A percentile compares a stretch with the other conserved stretches of the same genome.
phyloP scores from a whole-genome alignment of 1,140 invertebrate genomes.

The Drosophila repletoides region DNA sequence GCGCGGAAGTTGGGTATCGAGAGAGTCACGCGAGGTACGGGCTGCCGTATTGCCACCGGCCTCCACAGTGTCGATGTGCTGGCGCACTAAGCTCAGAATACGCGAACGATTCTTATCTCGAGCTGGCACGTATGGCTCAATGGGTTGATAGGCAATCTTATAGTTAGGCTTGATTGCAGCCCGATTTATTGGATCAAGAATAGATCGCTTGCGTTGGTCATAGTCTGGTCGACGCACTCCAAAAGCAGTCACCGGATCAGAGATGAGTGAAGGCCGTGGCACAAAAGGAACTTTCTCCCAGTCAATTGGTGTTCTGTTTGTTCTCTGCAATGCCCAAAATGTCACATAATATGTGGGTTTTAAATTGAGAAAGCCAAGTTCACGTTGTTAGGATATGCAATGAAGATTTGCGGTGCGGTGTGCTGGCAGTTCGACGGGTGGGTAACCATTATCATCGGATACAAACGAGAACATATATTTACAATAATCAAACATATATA shows the following conservation, averaged over 20 bases:
- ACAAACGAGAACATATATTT: conserved; percentile 17
- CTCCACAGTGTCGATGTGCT: conserved; percentile 84
- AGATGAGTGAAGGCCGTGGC: conserved; percentile 90
- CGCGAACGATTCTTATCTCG: conserved; percentile 85
- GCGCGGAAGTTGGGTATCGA: conserved; percentile 85
- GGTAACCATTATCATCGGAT: conserved; percentile 27
- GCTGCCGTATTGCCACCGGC: conserved; percentile 83
- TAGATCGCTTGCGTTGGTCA: conserved; percentile 65
- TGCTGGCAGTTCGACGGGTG: conserved; percentile 15
- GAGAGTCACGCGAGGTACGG: conserved; percentile 84
- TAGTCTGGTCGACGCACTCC: conserved; percentile 84
- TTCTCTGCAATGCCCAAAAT: conserved; percentile 86
- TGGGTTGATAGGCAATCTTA: conserved; percentile 84
- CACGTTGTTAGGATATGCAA: conserved; percentile 38
- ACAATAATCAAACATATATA: too few relatives aligned
- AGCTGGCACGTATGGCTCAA: conserved; percentile 86
- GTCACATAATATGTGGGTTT: conserved; percentile 66
- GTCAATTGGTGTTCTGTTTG: conserved; percentile 84
- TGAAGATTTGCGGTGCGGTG: conserved; percentile 17
- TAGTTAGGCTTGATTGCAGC: conserved; percentile 84
- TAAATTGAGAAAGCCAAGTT: conserved; percentile 51
- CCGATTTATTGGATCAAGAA: conserved; percentile 77
- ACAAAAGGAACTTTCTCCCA: conserved; percentile 93
- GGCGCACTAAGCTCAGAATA: conserved; percentile 84
- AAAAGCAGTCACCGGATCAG: conserved; percentile 91